Evolutionary conservation across 2,888 invertebrate species (phyloP).

Genomic region (Elysia crispata): DNA sequence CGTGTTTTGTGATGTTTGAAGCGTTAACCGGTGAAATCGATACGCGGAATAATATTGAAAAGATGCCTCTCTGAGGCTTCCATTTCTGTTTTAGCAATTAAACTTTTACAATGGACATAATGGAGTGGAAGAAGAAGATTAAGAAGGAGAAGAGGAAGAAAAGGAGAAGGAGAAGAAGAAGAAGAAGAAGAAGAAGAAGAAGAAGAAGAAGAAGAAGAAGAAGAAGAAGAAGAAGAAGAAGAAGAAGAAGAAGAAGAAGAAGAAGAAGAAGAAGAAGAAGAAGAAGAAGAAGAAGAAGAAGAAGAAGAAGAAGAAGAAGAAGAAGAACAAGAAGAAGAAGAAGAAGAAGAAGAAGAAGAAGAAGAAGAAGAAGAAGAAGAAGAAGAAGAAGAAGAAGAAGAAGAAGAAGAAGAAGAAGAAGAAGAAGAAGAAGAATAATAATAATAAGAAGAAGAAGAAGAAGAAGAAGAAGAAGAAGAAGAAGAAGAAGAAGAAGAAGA

Average conservation of each 20-base stretch:
- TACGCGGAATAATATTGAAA: too few species aligned
- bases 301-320: constrained; percentile 6
- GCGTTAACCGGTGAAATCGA: too few species aligned
- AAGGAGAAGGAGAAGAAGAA: not conserved
- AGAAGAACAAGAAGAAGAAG: not conserved
- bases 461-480: constrained; percentile 20
- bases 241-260: constrained; percentile 19
- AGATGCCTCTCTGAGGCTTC: too few species aligned
- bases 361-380: constrained; percentile 41
- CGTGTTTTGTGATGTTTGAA: too few species aligned
- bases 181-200: constrained; percentile 39
- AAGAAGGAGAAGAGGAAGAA: too few species aligned
- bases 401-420: constrained; percentile 21
- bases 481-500: constrained; percentile 28
- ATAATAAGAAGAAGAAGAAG: too few species aligned
- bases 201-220: constrained; percentile 52
- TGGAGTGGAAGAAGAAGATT: too few species aligned
- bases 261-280: constrained; percentile 24
- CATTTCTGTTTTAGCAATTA: too few species aligned
- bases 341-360: constrained; percentile 52
- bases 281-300: constrained; percentile 25
- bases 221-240: constrained; percentile 25
- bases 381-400: constrained; percentile 23
- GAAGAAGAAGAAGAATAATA: too few species aligned
- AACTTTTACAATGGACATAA: too few species aligned